Conservation (phyloP, 1,140 invertebrate species). For the Drosophila nebulosa region DNA sequence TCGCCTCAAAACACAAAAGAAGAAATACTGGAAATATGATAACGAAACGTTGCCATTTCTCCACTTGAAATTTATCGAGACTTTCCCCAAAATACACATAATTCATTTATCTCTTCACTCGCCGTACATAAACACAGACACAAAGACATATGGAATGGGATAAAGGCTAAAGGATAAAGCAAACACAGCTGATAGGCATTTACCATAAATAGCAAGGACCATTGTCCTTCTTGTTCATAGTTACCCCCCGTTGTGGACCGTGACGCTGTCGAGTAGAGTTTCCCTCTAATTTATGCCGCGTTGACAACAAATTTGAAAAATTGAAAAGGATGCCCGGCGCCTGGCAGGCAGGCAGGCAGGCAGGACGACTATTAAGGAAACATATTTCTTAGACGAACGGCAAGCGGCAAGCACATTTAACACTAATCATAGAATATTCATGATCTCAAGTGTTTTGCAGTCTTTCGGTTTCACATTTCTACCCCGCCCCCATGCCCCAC, state of each 20-base stretch:
- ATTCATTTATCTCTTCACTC: not conserved
- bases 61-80: not conserved
- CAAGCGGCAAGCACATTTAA: constrained; percentile 53
- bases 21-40: constrained; percentile 9
- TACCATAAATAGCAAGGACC: constrained; percentile 39
- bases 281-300: constrained; percentile 68
- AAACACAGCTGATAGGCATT: constrained; percentile 49
- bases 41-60: not conserved
- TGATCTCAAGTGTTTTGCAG: constrained; percentile 48
- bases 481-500: no score
- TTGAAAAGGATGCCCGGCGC: constrained; percentile 35
- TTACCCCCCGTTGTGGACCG: constrained; percentile 4
- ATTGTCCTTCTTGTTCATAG: constrained; percentile 22
- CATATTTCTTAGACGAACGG: constrained; percentile 49
- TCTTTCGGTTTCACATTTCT: constrained; percentile 57
- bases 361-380: constrained; percentile 64
- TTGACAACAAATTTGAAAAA: constrained; percentile 55
- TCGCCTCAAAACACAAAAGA: constrained; percentile 26
- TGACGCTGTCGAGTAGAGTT: constrained; percentile 29
- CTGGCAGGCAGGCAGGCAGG: no score
- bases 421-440: constrained; percentile 68
- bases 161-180: not conserved
- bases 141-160: not conserved
- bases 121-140: not conserved
- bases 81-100: not conserved